Evolutionary conservation across 2,113 vertebrate genomes (phyloP).

Genomic region (Neolamprologus longior): DNA sequence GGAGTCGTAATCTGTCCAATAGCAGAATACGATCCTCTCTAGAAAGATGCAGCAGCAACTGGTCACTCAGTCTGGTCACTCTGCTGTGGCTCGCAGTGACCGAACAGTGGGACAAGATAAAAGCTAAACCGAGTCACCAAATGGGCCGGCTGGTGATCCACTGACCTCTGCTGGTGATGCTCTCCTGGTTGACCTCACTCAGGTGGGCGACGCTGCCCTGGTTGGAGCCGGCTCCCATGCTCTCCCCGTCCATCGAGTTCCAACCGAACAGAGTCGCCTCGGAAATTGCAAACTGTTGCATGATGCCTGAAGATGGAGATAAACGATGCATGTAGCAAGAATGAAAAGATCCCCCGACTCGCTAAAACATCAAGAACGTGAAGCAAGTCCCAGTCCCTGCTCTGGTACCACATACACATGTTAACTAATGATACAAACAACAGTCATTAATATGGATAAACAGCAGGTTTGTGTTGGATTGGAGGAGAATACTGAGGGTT

Average conservation of each 20-base stretch:
- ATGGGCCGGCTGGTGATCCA: fast-evolving
- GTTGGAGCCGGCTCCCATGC: slow-evolving; percentile 85
- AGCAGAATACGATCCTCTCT: neutral
- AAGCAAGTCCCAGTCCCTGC: neutral
- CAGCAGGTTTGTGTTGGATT: neutral
- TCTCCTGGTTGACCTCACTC: slow-evolving; percentile 92
- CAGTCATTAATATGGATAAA: neutral
- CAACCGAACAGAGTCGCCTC: slow-evolving; percentile 94
- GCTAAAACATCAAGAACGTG: neutral
- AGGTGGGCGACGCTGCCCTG: slow-evolving; percentile 87
- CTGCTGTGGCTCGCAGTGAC: fast-evolving
- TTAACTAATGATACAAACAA: neutral
- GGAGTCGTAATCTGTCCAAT: neutral
- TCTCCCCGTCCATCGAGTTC: slow-evolving; percentile 95
- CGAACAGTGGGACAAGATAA: fast-evolving
- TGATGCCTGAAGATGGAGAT: slow-evolving; percentile 73
- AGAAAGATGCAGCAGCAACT: neutral
- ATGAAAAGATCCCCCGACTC: neutral
- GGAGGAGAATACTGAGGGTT: neutral
- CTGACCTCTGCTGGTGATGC: slow-evolving; percentile 78
- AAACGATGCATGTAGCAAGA: neutral
- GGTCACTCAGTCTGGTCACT: neutral
- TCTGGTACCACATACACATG: neutral
- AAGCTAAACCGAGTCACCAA: neutral
- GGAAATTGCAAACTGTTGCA: slow-evolving; percentile 97